phyloP scores from a whole-genome alignment of 2,888 invertebrate species.

The Sphinx pinastri region DNA sequence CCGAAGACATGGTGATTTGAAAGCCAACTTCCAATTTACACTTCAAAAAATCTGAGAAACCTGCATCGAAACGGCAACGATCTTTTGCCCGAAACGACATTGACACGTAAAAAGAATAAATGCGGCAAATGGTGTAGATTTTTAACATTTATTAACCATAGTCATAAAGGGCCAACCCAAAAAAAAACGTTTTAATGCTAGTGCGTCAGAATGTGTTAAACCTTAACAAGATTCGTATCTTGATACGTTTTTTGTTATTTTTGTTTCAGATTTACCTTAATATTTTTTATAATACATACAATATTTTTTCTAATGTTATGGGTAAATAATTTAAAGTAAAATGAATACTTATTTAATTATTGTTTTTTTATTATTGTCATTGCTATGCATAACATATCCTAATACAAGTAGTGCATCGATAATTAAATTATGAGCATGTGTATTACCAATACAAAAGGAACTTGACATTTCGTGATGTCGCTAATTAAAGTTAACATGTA shows the following conservation, averaged over 20 bases:
- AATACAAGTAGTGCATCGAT: too few relatives aligned
- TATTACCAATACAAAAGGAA: background rate
- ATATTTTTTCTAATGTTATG: too few relatives aligned
- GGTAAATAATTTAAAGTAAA: too few relatives aligned
- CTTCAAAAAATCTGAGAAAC: conserved; percentile 5
- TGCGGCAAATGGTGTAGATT: conserved; percentile 33
- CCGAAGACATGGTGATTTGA: conserved; percentile 26
- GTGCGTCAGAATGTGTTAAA: background rate
- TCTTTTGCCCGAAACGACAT: conserved; percentile 52
- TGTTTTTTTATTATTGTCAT: too few relatives aligned
- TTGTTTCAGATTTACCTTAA: background rate
- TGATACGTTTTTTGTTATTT: background rate
- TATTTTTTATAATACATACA: too few relatives aligned
- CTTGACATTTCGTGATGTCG: background rate
- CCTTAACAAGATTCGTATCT: too few relatives aligned
- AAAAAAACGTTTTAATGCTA: background rate
- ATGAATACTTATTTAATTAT: too few relatives aligned
- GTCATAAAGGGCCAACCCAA: conserved; percentile 28
- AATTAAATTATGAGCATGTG: too few relatives aligned
- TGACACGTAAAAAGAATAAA: conserved; percentile 44
- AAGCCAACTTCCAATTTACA: conserved; percentile 32
- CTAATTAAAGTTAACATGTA: background rate
- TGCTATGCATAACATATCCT: too few relatives aligned
- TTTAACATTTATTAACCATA: conserved; percentile 37
- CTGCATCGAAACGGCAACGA: conserved; percentile 36